Evolutionary conservation across 2,113 vertebrate genomes (phyloP), one percentile per base, ranked within the genome.

Genomic region (Ciconia maguari): DNA sequence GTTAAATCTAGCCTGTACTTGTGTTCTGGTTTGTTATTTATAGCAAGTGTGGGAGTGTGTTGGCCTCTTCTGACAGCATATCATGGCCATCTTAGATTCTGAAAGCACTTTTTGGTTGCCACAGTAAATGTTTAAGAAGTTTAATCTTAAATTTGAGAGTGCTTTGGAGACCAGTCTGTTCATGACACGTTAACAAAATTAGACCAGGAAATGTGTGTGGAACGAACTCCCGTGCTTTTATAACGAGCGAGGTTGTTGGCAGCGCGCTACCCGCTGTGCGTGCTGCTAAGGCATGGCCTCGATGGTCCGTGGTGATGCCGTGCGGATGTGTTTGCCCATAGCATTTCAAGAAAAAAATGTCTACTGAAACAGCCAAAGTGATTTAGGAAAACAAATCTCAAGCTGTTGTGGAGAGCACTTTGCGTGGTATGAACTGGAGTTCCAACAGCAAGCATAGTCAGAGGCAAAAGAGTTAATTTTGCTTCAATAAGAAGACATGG

Each of bases 11-110:
- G 94, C 82, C 89, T 93, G 91, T 24, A 34, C 95, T 92, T 96
- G 95, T 93, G 93, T 48, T 97, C 94, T 87, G 82, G 66, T 41
- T 89, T 0, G 46, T 93, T 97, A 97, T 97, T 97, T 97, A 95
- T 97, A 97, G 96, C 55, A 64, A 88, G 95, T 21, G 97, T 97
- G 93, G 97, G 95, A 97, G 95, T 94, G 82, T 97, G 96, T 94
- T 96, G 97, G 97, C 97, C 96, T 90, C 78, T 95, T 95, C 85
- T 97, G 97, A 97, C 95, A 97, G 93, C 94, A 77, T 80, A 95
- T 95, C 95, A 93, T 95, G 96, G 89, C 89, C 91, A 93, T 95
- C 91, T 93, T 77, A 83, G 87, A 95, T 96, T 93, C 94, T 85
- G 74, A 95, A 91, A 87, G 82, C 91, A 86, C 62, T 80, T 93